These are phyloP conservation scores for Cnemophilus loriae DNA, from an alignment of 2,113 vertebrate species.

Conservation along the genomic window DNA sequence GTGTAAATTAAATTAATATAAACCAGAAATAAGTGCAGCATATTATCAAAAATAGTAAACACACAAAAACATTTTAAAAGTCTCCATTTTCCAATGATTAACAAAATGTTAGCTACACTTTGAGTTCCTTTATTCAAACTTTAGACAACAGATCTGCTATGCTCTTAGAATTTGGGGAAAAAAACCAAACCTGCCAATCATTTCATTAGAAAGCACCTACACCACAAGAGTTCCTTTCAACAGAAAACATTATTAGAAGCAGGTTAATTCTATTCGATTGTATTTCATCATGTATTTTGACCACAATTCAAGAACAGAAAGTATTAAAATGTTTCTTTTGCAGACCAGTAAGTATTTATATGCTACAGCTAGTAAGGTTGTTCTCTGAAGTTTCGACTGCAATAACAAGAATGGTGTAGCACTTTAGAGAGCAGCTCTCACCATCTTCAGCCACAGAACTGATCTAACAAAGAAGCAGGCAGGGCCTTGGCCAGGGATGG, in stretches of 20 bases:
- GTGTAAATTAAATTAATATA: neutral
- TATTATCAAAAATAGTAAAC: neutral
- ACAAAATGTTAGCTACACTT: neutral
- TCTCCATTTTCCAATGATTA: neutral
- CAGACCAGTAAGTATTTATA: neutral
- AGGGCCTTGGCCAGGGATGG: neutral
- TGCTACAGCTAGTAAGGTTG: neutral
- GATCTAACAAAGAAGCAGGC: neutral
- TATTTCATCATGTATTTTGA: neutral
- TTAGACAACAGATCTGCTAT: neutral
- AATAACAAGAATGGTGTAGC: neutral
- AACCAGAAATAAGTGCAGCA: neutral
- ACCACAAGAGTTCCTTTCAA: neutral
- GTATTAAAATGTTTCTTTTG: neutral
- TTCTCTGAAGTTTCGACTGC: neutral
- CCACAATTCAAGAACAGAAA: neutral
- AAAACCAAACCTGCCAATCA: neutral
- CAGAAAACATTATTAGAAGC: neutral
- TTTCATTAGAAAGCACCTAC: neutral
- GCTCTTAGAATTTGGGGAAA: neutral
- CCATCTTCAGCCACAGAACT: neutral
- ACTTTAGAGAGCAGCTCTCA: neutral
- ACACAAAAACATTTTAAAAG: neutral
- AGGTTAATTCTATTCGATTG: neutral
- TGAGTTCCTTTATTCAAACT: neutral